phyloP scores from a whole-genome alignment of 2,113 vertebrate species.

The Notothenia rossii region DNA sequence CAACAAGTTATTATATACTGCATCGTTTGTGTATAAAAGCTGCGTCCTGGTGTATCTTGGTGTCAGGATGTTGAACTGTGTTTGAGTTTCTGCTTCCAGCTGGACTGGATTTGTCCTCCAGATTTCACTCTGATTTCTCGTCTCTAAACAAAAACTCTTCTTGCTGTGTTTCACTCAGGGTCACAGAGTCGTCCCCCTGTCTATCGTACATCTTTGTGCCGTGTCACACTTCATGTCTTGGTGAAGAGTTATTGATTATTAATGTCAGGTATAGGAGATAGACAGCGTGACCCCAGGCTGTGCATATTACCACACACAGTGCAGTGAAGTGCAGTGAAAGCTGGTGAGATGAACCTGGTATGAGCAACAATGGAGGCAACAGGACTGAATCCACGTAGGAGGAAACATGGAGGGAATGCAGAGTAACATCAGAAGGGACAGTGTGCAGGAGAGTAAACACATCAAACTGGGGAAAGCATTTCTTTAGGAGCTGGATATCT shows the following conservation, averaged over 20 bases:
- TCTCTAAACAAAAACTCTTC: neutral
- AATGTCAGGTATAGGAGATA: neutral
- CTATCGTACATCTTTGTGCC: neutral
- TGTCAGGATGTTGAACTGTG: slow-evolving; percentile 11
- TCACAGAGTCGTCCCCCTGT: neutral
- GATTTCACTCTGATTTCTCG: neutral
- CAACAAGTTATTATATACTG: neutral
- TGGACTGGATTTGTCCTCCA: neutral
- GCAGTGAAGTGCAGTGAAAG: neutral
- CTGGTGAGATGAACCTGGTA: neutral
- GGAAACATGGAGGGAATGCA: neutral
- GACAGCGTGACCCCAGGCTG: neutral
- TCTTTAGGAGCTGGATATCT: no score
- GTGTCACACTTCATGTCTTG: slow-evolving; percentile 15
- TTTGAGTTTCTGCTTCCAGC: slow-evolving; percentile 11
- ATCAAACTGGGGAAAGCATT: no score
- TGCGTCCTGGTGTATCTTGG: neutral
- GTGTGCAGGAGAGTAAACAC: no score
- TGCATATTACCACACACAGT: neutral
- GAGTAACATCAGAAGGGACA: no score
- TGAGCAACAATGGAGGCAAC: neutral
- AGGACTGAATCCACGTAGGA: neutral
- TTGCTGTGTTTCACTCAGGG: neutral
- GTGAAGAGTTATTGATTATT: slow-evolving; percentile 20
- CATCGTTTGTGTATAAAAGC: neutral